phyloP scores from a whole-genome alignment of 92 coral and sea anemone species.

The Parazoanthus swiftii region DNA sequence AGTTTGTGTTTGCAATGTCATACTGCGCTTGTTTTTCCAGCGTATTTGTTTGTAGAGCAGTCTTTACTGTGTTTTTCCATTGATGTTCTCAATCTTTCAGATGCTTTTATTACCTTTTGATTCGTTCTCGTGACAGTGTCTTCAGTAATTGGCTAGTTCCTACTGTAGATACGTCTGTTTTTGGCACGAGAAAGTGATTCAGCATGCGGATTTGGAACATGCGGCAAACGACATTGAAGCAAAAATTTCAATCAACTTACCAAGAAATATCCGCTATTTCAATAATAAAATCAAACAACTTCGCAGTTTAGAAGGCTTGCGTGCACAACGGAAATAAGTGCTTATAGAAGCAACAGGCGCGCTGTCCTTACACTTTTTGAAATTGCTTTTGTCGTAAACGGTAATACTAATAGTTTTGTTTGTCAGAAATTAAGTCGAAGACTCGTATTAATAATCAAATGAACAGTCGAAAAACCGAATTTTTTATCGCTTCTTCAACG shows the following conservation, averaged over 20 bases:
- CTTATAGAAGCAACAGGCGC: not conserved
- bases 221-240: not conserved
- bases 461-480: not conserved
- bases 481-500: not conserved
- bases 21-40: not conserved
- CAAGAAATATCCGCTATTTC: not conserved
- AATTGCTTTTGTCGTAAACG: not conserved
- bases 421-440: not conserved
- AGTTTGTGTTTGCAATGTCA: no score
- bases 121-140: not conserved
- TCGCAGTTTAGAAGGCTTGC: not conserved
- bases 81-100: not conserved
- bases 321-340: not conserved
- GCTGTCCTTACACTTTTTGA: not conserved
- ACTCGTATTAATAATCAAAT: not conserved
- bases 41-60: not conserved
- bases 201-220: not conserved
- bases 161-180: not conserved
- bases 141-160: not conserved
- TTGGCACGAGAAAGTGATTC: not conserved
- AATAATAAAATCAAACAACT: constrained; percentile 1
- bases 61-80: no score
- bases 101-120: not conserved
- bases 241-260: not conserved
- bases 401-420: not conserved